Base-by-base conservation (phyloP, 1,140 invertebrate genomes). In the Tetramorium simillimum region DNA sequence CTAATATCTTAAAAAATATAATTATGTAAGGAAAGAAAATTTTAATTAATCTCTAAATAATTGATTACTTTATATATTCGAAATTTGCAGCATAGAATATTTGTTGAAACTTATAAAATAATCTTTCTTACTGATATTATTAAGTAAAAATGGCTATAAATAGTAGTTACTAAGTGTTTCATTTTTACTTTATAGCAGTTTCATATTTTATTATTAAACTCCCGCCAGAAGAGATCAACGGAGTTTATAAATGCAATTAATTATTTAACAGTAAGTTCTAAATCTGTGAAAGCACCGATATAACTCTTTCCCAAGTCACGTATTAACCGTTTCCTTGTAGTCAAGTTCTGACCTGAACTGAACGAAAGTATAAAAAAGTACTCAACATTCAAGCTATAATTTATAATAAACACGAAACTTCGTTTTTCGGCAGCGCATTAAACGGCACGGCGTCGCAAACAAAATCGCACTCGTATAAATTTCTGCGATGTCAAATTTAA, bases 161-260 rank as follows among this genome's bases (percentile, higher is more conserved):
- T 77, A 77, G 3, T 33, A 77, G 21, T 16, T 51, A 5, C 24
- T 33, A 63, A 60, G 10, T 46, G 24, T 49, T 77, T 43, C 2
- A 46, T 62, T 77, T 62, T 62, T 46, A 12, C 28, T 43, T 46
- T 1, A 10, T 1, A 6, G 49, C 24, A 56, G 49, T 18, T 21
- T 46, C 12, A 49, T 49, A 63, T 46, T 78, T 77, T 77, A 77
- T 62, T 77, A 77, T 78, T 28, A 63, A 78, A 2, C 75, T 46
- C 18, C 16, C 21, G 16, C 14, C 16, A 62, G 7, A 10, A 77
- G 9, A n/a, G n/a, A n/a, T 40, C 24, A 78, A 49, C 21, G 3
- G 6, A 62, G 18, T 53, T 33, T 1, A 21, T 46, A 78, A 76
- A 73, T 21, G 51, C 24, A 46, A 63, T 62, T 43, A 37, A 76